Conservation (phyloP, 2,797 vertebrate species). For the Sandelia bainsii region DNA sequence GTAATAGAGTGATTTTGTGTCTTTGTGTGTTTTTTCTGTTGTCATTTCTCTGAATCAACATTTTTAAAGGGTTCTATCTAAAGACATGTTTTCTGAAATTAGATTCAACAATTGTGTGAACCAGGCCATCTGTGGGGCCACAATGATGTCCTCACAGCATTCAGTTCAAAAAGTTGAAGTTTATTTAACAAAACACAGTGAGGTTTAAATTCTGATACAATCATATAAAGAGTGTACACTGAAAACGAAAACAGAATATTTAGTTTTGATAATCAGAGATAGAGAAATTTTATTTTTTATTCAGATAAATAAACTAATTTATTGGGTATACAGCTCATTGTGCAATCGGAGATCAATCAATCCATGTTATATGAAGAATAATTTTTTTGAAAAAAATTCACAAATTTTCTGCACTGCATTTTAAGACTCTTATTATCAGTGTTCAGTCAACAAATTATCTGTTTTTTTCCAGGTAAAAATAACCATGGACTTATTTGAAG, state of each 20-base stretch:
- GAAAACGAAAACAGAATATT: background rate
- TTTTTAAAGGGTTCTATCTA: background rate
- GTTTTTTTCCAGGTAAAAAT: no score
- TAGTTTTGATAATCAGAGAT: background rate
- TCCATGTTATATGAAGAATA: background rate
- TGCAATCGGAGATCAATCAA: background rate
- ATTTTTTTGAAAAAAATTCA: no score
- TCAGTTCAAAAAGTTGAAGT: background rate
- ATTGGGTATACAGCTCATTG: background rate
- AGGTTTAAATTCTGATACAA: background rate
- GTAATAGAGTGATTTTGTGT: background rate
- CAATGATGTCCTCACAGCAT: background rate
- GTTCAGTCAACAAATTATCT: no score
- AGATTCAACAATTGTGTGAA: conserved; percentile 32
- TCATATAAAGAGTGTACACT: background rate
- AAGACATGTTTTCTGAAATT: conserved; percentile 12
- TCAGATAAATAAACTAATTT: background rate
- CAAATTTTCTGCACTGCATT: no score
- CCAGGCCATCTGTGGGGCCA: conserved; percentile 41
- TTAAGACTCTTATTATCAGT: no score
- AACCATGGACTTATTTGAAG: no score
- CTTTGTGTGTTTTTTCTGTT: background rate
- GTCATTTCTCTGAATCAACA: background rate
- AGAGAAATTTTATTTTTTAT: background rate
- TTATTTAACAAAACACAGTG: background rate